Conservation (phyloP, 30 jellyfish, hydroid and myxozoan genomes). For the Clytia hemisphaerica region DNA sequence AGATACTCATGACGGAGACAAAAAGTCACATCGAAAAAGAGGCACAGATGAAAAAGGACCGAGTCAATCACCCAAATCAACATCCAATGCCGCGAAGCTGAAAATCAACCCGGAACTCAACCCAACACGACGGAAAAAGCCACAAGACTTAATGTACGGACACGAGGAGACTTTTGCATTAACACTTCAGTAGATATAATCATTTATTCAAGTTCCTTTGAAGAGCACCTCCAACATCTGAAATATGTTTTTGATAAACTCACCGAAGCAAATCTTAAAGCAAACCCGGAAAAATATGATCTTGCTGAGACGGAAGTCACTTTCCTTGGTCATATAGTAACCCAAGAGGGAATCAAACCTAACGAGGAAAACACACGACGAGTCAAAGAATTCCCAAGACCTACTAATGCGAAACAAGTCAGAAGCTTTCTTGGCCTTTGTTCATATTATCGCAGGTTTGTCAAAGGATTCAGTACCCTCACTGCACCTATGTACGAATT, state of each 20-base stretch:
- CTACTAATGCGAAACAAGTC: neutral
- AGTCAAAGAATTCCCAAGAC: neutral
- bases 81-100: too few species aligned
- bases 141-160: neutral
- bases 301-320: neutral
- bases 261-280: neutral
- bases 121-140: conserved; percentile 8
- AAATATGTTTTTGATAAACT: neutral
- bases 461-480: neutral
- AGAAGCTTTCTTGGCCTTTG: conserved; percentile 11
- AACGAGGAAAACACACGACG: neutral
- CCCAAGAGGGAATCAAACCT: neutral
- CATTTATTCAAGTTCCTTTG: conserved; percentile 36
- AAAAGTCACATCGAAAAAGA: too few species aligned
- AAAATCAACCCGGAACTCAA: too few species aligned
- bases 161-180: conserved; percentile 23
- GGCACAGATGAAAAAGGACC: too few species aligned
- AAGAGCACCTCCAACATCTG: conserved; percentile 35
- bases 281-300: neutral
- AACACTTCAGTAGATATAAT: conserved; percentile 27
- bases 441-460: conserved; percentile 14
- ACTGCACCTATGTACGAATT: conserved; percentile 11
- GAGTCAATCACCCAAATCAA: too few species aligned
- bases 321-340: neutral
- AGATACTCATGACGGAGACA: too few species aligned